Conservation (phyloP, 2,113 vertebrate genomes). For the Osmerus eperlanus region DNA sequence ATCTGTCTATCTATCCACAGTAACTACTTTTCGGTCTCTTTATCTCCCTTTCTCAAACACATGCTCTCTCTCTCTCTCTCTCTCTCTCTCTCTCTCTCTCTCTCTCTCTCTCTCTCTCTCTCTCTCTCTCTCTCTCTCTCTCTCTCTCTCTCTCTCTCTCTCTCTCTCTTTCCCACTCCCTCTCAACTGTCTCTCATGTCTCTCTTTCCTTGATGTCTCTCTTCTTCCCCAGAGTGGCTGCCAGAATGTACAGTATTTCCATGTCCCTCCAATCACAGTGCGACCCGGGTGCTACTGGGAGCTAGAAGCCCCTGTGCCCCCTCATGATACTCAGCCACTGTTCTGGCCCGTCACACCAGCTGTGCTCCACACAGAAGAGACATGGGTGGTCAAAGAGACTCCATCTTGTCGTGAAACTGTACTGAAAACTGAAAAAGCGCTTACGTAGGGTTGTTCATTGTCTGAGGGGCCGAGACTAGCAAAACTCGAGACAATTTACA, state of each 20-base stretch:
- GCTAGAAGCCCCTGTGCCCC: conserved; percentile 38
- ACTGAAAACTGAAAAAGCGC: too few species aligned
- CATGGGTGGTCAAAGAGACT: background rate
- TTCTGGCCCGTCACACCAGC: background rate
- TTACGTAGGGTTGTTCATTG: too few species aligned
- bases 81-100: background rate
- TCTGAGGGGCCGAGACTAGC: too few species aligned
- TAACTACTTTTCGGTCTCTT: background rate
- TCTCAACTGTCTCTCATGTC: too few species aligned
- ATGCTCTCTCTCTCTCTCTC: background rate
- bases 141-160: background rate
- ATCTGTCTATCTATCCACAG: background rate
- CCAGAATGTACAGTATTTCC: conserved; percentile 34
- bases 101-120: background rate
- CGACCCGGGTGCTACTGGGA: conserved; percentile 32
- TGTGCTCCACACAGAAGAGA: conserved; percentile 15
- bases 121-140: background rate
- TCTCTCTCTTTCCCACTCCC: background rate
- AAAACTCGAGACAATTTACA: too few species aligned
- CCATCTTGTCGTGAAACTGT: too few species aligned
- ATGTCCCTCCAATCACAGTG: conserved; percentile 27
- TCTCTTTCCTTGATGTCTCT: background rate
- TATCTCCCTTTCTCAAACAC: background rate
- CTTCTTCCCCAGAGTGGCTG: background rate
- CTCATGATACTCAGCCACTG: conserved; percentile 29